Base-by-base conservation (phyloP, 2,797 vertebrate genomes). In the Allobates femoralis region DNA sequence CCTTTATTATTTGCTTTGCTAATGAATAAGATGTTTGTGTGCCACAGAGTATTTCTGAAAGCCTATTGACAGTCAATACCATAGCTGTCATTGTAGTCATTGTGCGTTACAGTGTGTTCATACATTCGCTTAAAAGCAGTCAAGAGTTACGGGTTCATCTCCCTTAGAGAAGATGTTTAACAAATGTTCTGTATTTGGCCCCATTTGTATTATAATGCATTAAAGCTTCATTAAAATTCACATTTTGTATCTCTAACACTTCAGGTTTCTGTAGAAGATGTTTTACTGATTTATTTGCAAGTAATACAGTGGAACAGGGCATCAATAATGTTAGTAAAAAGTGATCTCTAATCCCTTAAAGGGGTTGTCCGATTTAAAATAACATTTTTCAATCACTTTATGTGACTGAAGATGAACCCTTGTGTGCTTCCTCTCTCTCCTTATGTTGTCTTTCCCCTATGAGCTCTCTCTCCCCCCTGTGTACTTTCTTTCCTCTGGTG, bases 171-270 rank as follows among this genome's bases (percentile, higher is more conserved):
- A 32, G 8, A 32, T 26, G 23, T 62, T 62, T 37, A 37, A 71
- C 32, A 71, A 71, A 23, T 71, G 67, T 46, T 41, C 21, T 71
- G 21, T 23, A 34, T 21, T 46, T 16, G 30, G 30, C 5, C 64
- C 28, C 6, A 16, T 34, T 18, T 18, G 37, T 32, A 37, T 7
- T 34, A 69, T 37, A 16, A 12, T 34, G 8, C 18, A 69, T 34
- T n/a, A 26, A 62, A 62, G 58, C n/a, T 62, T 62, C 58, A 62
- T 62, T 62, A 62, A 62, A 62, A 62, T 62, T 62, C 58, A 62
- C n/a, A n/a, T 26, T 21, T n/a, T 58, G 23, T 4, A 58, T n/a
- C 56, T 58, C 21, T 23, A 58, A 58, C 56, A 26, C 1, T 12
- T 10, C 58, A n/a, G 23, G n/a, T 19, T 62, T 19, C 26, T 62